Conservation (phyloP, 2,797 vertebrate genomes). For the Sebastiscus tertius region DNA sequence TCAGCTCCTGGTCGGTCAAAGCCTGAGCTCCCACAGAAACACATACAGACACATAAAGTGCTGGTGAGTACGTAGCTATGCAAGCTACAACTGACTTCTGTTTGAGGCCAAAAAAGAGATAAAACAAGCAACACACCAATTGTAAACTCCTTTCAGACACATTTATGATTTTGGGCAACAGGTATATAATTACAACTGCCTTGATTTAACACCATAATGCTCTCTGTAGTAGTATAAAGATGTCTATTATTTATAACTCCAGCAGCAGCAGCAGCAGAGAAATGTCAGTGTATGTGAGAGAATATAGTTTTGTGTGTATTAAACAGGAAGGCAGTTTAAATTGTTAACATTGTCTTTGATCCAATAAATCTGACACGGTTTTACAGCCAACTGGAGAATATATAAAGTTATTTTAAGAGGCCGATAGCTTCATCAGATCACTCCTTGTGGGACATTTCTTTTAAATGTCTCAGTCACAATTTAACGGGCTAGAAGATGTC, state of each 20-base stretch:
- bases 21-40: not conserved
- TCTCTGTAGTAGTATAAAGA: not conserved
- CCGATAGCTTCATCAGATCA: not conserved
- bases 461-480: not conserved
- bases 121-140: not conserved
- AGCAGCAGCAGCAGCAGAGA: not conserved
- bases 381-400: not conserved
- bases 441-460: not conserved
- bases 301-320: not conserved
- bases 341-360: not conserved
- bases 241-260: not conserved
- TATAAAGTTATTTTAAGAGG: not conserved
- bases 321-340: not conserved
- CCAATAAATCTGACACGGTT: not conserved
- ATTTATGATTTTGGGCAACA: not conserved
- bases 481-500: not conserved
- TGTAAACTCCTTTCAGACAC: not conserved
- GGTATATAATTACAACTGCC: not conserved
- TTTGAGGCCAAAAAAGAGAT: not conserved
- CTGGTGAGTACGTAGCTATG: not conserved
- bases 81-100: not conserved
- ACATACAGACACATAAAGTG: not conserved
- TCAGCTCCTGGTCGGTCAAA: not conserved
- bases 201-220: not conserved
- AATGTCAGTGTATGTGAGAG: not conserved